A percentile compares a stretch with the other conserved stretches of the same genome.
phyloP scores from a whole-genome alignment of 2,113 vertebrate genomes.

The Cottus gobio region DNA sequence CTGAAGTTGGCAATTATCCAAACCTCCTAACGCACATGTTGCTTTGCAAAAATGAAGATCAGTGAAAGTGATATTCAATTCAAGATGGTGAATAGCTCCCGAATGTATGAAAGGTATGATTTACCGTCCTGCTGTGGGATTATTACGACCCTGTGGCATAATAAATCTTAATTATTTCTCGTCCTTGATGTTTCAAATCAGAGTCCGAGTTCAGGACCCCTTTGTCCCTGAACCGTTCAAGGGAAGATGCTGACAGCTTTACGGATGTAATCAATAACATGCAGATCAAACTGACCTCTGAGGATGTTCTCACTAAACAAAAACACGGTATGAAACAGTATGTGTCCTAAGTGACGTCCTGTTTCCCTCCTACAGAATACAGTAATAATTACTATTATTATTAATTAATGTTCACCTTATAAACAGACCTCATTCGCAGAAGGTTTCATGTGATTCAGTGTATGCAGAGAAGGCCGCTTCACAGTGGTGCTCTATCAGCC shows the following conservation, averaged over 20 bases:
- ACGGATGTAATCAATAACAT: conserved; percentile 49
- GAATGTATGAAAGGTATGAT: conserved; percentile 34
- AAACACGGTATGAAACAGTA: conserved; percentile 26
- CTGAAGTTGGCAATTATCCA: conserved; percentile 40
- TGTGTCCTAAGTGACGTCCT: conserved; percentile 12
- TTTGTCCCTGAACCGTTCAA: conserved; percentile 11
- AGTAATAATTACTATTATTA: conserved; percentile 13
- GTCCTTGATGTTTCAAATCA: conserved; percentile 56
- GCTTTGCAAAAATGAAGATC: conserved; percentile 28
- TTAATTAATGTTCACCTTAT: conserved; percentile 6
- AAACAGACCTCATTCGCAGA: not conserved
- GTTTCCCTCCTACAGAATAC: conserved; percentile 4
- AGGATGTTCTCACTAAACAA: conserved; percentile 40
- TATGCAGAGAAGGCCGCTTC: not conserved
- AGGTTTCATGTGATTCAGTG: conserved; percentile 12
- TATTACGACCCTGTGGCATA: conserved; percentile 9
- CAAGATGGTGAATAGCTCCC: not conserved
- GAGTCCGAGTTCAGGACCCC: conserved; percentile 33
- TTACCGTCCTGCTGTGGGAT: conserved; percentile 21
- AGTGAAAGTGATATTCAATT: conserved; percentile 43
- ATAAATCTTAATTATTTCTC: conserved; percentile 55
- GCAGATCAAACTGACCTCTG: conserved; percentile 31
- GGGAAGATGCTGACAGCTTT: conserved; percentile 29
- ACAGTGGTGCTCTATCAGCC: not conserved
- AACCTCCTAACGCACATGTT: conserved; percentile 28